These are phyloP conservation scores for Oryzias sinensis DNA, from an alignment of 2,797 vertebrate species.

Conservation along the genomic window DNA sequence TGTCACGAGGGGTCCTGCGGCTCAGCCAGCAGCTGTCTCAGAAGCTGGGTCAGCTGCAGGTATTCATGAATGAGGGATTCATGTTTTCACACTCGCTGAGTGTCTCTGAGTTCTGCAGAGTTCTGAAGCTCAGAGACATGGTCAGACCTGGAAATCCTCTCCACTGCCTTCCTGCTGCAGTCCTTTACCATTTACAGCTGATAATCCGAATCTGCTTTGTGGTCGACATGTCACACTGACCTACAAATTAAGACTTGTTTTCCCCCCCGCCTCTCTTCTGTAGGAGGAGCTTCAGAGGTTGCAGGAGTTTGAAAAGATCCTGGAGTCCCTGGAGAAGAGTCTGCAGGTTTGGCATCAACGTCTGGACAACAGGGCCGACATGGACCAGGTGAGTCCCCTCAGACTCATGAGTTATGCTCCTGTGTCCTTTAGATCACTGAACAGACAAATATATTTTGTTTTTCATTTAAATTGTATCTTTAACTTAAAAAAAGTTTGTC, in stretches of 20 bases:
- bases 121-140: no score
- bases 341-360: slow-evolving; percentile 75
- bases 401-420: not conserved
- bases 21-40: slow-evolving; percentile 38
- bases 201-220: not conserved
- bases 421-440: not conserved
- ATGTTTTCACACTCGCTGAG: not conserved
- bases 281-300: slow-evolving; percentile 75
- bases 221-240: slow-evolving; percentile 22
- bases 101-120: no score
- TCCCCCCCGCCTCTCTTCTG: slow-evolving; percentile 1
- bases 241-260: slow-evolving; percentile 25
- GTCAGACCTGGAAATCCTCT: no score
- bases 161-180: not conserved
- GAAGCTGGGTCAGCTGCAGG: slow-evolving; percentile 64
- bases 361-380: slow-evolving; percentile 37
- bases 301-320: slow-evolving; percentile 74
- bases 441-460: not conserved
- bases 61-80: slow-evolving; percentile 32
- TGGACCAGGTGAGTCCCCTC: slow-evolving; percentile 35
- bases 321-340: slow-evolving; percentile 77
- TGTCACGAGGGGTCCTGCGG: slow-evolving; percentile 61
- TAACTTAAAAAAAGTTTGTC: no score
- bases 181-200: not conserved
- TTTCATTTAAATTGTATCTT: no score